Base-by-base conservation (phyloP, 37 sponge, comb jelly and placozoan genomes). In the Agelas oroides region DNA sequence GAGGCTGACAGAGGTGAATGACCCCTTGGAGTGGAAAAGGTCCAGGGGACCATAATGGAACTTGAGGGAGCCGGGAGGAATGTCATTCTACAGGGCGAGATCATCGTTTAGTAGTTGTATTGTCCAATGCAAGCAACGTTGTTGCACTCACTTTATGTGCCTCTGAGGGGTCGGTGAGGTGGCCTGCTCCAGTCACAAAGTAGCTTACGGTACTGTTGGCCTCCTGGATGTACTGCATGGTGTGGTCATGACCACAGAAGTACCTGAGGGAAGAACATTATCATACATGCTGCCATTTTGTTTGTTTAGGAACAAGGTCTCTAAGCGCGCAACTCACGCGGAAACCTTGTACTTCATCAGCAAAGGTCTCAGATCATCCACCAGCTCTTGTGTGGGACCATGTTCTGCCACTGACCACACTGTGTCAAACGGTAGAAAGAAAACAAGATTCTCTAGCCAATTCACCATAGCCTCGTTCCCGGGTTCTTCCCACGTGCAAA, bases 381-480 rank as follows among this genome's bases (percentile, higher is more conserved):
- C 92, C 58, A 94, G 77, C 0, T 62, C 37, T 19, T 76, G 25
- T 12, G 95, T 94, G 38, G 95, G 95, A 21, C 95, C 95, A 71
- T 94, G 95, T 67, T 90, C 79, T n/a, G 82, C 95, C 13, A 88
- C 73, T 28, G 95, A 94, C 95, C 95, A 94, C 37, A 94, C 95
- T 94, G 73, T 53, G n/a, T n/a, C n/a, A n/a, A n/a, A n/a, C n/a
- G n/a, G n/a, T n/a, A n/a, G n/a, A n/a, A 68, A 17, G 85, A 21
- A n/a, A n/a, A n/a, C n/a, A n/a, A n/a, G n/a, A n/a, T n/a, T n/a
- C n/a, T n/a, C n/a, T n/a, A n/a, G n/a, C n/a, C n/a, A n/a, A n/a
- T n/a, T n/a, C n/a, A n/a, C n/a, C n/a, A n/a, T n/a, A n/a, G n/a
- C n/a, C n/a, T n/a, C n/a, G n/a, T n/a, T n/a, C n/a, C n/a, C n/a